These are phyloP conservation scores for Collichthys lucidus DNA, from an alignment of 2,113 vertebrate species.

Conservation along the genomic window DNA sequence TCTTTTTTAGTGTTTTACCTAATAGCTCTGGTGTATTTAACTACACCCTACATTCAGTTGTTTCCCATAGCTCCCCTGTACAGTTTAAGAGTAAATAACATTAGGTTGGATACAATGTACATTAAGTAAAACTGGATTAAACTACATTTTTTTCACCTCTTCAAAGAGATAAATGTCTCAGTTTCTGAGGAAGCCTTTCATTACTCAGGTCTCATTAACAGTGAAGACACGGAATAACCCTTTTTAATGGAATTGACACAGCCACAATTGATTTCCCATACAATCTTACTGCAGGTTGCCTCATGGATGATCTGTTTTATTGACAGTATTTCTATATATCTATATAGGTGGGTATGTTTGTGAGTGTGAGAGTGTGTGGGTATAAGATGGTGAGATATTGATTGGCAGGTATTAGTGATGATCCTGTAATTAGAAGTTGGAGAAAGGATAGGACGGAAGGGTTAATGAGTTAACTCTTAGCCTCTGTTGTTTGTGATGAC, in stretches of 20 bases:
- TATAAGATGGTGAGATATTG: slow-evolving; percentile 5
- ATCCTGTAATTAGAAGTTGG: slow-evolving; percentile 17
- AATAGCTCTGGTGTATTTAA: background rate
- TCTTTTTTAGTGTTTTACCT: background rate
- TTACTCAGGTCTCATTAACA: slow-evolving; percentile 39
- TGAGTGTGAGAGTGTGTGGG: background rate
- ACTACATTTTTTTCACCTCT: background rate
- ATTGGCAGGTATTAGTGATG: slow-evolving; percentile 7
- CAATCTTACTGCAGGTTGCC: background rate
- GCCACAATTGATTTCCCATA: slow-evolving; percentile 34
- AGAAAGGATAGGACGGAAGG: background rate
- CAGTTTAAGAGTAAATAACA: background rate
- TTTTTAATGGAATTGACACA: background rate
- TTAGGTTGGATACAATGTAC: background rate
- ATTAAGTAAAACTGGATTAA: background rate
- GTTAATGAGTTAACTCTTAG: background rate
- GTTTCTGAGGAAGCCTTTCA: background rate
- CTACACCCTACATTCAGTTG: background rate
- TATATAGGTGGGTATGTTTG: background rate
- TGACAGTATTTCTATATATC: background rate
- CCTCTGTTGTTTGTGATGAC: slow-evolving; percentile 10
- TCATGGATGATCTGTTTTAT: slow-evolving; percentile 15
- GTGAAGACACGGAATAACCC: background rate
- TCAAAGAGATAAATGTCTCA: background rate
- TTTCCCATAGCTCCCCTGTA: background rate